These are phyloP conservation scores for Eulithis prunata DNA, from an alignment of 2,888 invertebrate species.

Conservation along the genomic window DNA sequence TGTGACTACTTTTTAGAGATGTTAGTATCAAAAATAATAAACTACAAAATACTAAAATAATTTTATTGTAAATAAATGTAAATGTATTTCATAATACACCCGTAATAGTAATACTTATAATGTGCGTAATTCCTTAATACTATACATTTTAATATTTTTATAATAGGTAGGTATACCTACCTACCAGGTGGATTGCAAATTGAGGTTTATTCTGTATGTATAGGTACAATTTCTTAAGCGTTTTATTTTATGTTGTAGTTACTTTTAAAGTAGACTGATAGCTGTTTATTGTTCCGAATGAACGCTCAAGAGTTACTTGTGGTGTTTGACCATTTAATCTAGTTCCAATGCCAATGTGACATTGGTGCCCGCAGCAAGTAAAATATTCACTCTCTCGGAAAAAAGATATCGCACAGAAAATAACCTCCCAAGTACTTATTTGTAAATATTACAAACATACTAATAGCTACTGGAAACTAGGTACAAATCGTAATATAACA, in stretches of 20 bases:
- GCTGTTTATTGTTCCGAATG: too few species aligned
- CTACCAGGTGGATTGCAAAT: too few species aligned
- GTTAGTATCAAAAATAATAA: conserved; percentile 11
- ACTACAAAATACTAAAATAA: conserved; percentile 18
- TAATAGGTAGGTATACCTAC: too few species aligned
- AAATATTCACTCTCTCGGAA: too few species aligned
- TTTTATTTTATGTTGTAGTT: not conserved
- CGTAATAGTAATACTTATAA: conserved; percentile 23
- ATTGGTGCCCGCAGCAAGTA: too few species aligned
- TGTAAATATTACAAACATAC: conserved; percentile 21
- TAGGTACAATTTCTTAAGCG: not conserved
- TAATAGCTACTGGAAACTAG: not conserved
- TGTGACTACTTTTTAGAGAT: too few species aligned
- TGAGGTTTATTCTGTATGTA: conserved; percentile 2
- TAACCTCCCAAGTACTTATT: not conserved
- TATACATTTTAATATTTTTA: not conserved
- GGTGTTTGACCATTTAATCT: too few species aligned
- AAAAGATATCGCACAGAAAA: too few species aligned
- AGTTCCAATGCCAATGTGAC: too few species aligned
- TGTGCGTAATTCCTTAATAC: conserved; percentile 16
- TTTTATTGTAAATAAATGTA: conserved; percentile 31
- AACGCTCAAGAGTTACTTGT: too few species aligned
- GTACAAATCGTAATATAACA: conserved; percentile 4
- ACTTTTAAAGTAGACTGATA: not conserved
- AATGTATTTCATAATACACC: conserved; percentile 20